Conservation (phyloP, 2,797 vertebrate genomes). For the Denticeps clupeoides region DNA sequence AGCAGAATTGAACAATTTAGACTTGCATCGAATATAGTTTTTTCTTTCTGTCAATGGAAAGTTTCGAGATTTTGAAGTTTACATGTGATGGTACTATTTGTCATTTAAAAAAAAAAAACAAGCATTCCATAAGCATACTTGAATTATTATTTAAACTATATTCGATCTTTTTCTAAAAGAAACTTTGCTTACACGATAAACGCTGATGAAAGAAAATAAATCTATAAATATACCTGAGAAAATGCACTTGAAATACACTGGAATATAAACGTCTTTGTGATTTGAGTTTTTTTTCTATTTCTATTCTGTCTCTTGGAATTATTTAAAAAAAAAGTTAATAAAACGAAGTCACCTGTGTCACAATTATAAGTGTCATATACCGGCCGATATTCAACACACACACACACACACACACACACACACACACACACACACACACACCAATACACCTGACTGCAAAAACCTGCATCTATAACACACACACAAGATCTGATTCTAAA, state of each 20-base stretch:
- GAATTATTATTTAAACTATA: slow-evolving; percentile 99
- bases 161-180: slow-evolving; percentile 59
- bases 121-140: slow-evolving; percentile 98
- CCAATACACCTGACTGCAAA: too few species aligned
- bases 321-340: slow-evolving; percentile 99
- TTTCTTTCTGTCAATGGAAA: slow-evolving; percentile 75
- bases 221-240: slow-evolving; percentile 94
- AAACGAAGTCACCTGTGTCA: slow-evolving; percentile 81
- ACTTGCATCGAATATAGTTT: slow-evolving; percentile 73
- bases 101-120: slow-evolving; percentile 84
- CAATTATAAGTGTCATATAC: slow-evolving; percentile 35
- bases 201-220: slow-evolving; percentile 70
- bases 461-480: too few species aligned
- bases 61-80: slow-evolving; percentile 84
- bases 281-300: slow-evolving; percentile 71
- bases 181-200: slow-evolving; percentile 83
- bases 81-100: slow-evolving; percentile 90
- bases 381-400: neutral
- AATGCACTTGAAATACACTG: slow-evolving; percentile 99
- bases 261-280: slow-evolving; percentile 96
- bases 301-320: slow-evolving; percentile 95
- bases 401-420: too few species aligned
- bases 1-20: slow-evolving; percentile 64
- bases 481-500: too few species aligned
- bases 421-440: too few species aligned